phyloP scores from a whole-genome alignment of 2,113 vertebrate species.

The Paralichthys olivaceus region DNA sequence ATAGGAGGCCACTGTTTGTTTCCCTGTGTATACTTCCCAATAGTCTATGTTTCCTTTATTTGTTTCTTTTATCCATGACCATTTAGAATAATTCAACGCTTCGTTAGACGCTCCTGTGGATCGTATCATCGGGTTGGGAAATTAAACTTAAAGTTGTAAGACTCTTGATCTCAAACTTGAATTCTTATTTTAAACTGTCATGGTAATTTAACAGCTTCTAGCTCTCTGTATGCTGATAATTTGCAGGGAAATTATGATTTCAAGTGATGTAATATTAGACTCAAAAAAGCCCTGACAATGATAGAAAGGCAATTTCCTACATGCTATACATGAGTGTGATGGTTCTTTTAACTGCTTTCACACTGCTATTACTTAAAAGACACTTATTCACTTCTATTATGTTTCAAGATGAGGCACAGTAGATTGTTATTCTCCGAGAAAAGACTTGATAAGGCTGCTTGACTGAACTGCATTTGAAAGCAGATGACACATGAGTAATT shows the following conservation, averaged over 20 bases:
- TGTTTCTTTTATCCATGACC: too few relatives aligned
- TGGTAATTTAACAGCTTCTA: too few relatives aligned
- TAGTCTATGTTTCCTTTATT: too few relatives aligned
- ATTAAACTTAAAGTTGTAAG: background rate
- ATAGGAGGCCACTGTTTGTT: too few relatives aligned
- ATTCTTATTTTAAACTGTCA: background rate
- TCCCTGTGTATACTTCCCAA: too few relatives aligned
- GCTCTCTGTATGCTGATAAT: background rate
- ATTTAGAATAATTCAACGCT: too few relatives aligned
- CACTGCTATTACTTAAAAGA: slow-evolving; percentile 40
- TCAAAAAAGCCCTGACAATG: background rate
- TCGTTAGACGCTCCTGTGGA: background rate
- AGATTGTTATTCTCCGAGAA: background rate
- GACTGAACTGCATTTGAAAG: background rate
- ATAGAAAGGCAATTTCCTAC: slow-evolving; percentile 29
- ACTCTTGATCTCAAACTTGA: background rate
- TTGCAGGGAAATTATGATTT: slow-evolving; percentile 16
- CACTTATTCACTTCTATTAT: slow-evolving; percentile 8
- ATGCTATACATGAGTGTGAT: slow-evolving; percentile 3
- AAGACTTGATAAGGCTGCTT: background rate
- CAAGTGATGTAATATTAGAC: slow-evolving; percentile 14
- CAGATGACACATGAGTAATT: background rate
- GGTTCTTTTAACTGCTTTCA: slow-evolving; percentile 22
- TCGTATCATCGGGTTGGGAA: background rate
- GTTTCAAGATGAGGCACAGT: background rate